Base-by-base conservation (phyloP, 2,888 invertebrate genomes). In the Magallana nippona region DNA sequence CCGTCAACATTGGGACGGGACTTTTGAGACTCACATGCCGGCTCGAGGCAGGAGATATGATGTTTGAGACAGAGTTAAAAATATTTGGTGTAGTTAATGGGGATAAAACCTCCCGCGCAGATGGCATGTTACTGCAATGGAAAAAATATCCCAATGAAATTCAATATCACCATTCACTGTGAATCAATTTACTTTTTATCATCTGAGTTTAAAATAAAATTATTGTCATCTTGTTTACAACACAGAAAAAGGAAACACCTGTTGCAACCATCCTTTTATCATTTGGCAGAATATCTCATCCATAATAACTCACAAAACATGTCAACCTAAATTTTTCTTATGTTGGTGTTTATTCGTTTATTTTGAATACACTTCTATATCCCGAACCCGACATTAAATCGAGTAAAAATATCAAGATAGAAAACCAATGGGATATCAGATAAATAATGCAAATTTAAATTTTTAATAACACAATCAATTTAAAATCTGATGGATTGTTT, bases 21-120 rank as follows among this genome's bases (percentile, higher is more conserved):
- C 88, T 88, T 44, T 85, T 85, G 19, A 88, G 79, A 57, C 86
- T 86, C 82, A 86, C 78, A 80, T 88, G 87, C 19, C 89, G 85
- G 44, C 89, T 88, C 2, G 91, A 89, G 10, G 91, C 89, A 11
- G 91, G 91, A 13, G 91, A 91, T 11, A 90, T 86, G 86, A 88
- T 89, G 83, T 87, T 85, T 27, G 84, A 57, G 22, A 86, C 84
- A 27, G 84, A 78, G 44, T 83, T 79, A 11, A 82, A 88, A 77
- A 89, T 87, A 84, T 89, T 89, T 60, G 89, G 89, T 79, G 89
- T 89, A 62, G 88, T 87, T 81, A 88, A 82, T 78, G 91, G 90
- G 83, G 91, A 90, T 82, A 92, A 86, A 32, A 90, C 89, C 87
- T 91, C 91, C 87, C 91, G 84, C 77, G 87, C 87, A 44, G 82